Evolutionary conservation across 1,140 invertebrate species (phyloP).

Genomic region (Drosophila baimaii): DNA sequence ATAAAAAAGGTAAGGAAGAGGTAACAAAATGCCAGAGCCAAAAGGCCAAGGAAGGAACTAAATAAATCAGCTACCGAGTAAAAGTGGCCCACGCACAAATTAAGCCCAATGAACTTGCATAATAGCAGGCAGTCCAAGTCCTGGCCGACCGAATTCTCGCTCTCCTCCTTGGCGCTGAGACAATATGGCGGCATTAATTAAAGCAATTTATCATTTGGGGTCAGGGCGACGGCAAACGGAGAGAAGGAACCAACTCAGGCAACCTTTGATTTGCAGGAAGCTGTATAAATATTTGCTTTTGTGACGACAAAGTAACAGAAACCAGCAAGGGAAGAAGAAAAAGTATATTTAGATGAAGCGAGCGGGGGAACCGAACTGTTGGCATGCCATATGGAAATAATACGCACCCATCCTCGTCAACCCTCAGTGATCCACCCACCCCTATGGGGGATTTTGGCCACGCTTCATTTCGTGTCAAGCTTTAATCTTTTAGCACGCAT

Average conservation of each 20-base stretch:
- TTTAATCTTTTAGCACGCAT: constrained; percentile 82
- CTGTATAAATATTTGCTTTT: constrained; percentile 80
- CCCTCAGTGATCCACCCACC: constrained; percentile 11
- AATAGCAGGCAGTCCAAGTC: constrained; percentile 44
- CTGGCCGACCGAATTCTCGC: constrained; percentile 32
- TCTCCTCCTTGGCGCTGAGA: constrained; percentile 41
- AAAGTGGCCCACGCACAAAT: constrained; percentile 69
- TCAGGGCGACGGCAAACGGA: constrained; percentile 60
- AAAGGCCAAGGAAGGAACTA: constrained; percentile 57
- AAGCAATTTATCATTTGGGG: constrained; percentile 83
- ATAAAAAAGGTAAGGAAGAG: constrained; percentile 18
- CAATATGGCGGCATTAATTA: constrained; percentile 84
- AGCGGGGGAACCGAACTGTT: constrained; percentile 34
- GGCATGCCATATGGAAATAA: constrained; percentile 69
- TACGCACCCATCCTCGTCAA: constrained; percentile 6
- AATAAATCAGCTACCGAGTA: constrained; percentile 68
- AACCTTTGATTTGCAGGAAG: constrained; percentile 78
- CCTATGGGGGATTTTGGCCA: constrained; percentile 25
- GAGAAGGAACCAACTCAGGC: constrained; percentile 20
- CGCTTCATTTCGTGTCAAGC: constrained; percentile 78
- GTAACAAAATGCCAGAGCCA: constrained; percentile 67
- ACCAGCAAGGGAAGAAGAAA: constrained; percentile 13
- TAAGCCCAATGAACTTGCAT: constrained; percentile 82
- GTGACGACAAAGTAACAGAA: constrained; percentile 48
- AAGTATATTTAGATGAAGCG: constrained; percentile 20